phyloP scores from a whole-genome alignment of 1,140 invertebrate genomes.

The Lepidurus arcticus region DNA sequence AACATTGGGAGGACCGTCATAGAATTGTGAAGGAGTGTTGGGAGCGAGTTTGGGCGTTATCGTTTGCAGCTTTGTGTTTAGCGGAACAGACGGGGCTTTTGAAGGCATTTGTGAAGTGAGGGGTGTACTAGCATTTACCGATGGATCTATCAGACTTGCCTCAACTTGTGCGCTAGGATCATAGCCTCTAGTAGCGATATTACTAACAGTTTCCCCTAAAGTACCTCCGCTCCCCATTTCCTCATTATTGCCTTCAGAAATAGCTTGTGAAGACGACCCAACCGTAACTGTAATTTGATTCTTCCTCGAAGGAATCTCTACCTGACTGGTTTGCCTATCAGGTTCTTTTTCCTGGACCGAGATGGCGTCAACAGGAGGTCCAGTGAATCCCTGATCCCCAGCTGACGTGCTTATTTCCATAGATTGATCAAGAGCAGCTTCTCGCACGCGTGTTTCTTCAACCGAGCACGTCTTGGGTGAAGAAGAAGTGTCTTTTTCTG shows the following conservation, averaged over 20 bases:
- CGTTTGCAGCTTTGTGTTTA: not conserved
- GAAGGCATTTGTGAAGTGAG: not conserved
- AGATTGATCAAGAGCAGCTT: too few relatives aligned
- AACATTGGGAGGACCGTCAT: not conserved
- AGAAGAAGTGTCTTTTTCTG: too few relatives aligned
- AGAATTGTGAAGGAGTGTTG: not conserved
- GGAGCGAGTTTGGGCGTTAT: not conserved
- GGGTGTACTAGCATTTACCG: not conserved
- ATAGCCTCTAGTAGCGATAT: not conserved
- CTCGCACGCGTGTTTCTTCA: too few relatives aligned
- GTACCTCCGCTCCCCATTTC: not conserved
- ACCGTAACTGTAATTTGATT: not conserved
- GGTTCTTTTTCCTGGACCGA: not conserved
- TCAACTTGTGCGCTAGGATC: not conserved
- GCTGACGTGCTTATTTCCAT: too few relatives aligned
- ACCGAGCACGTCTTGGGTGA: too few relatives aligned
- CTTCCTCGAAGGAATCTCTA: not conserved
- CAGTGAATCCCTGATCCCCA: too few relatives aligned
- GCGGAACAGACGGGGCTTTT: not conserved
- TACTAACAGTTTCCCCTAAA: not conserved
- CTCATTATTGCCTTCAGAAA: not conserved
- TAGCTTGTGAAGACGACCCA: not conserved
- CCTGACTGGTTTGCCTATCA: not conserved
- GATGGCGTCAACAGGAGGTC: too few relatives aligned
- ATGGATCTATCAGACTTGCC: not conserved